Evolutionary conservation across 2,888 invertebrate species (phyloP), one percentile per base, ranked within the genome.

Genomic region (Coremacera marginata): DNA sequence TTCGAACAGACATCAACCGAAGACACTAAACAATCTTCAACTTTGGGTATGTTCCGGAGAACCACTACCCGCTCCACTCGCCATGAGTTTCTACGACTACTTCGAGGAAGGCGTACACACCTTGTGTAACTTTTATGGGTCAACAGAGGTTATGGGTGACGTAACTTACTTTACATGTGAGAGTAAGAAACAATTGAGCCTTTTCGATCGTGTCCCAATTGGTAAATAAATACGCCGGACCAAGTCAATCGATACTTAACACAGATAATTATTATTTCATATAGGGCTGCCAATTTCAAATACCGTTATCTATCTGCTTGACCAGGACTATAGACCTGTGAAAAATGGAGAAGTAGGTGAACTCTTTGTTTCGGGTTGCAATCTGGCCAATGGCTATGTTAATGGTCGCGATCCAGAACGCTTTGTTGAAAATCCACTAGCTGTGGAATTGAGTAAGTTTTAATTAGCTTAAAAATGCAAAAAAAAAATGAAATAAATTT

Each of bases 91-190:
- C 90, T 95, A 95, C 87, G 90, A 92, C 51, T 92, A 93, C 80
- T 95, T 96, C 81, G 90, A 92, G n/a, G 91, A 91, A 75, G 91
- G 92, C 11, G 89, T 90, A 0, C 93, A 94, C 79, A 90, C 91
- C 19, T 89, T 97, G 57, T 95, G 95, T 73, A 97, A 97, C 86
- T 96, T 96, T 86, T 97, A 96, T 84, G 97, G 97, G 0, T 96
- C 96, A 81, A 96, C 97, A 0, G 97, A 97, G 88, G 93, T 96
- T 0, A 96, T 96, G 94, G 97, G 96, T 0, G 97, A 96, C 86
- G 96, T 97, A 2, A 96, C 96, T 0, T 96, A 92, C 84, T 93
- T 94, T 82, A 91, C 94, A 0, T 90, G 96, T 82, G 92, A 91
- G 77, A 91, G 90, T 70, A 85, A 90, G 16, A 91, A 90, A 5